Conservation (phyloP, 2,888 invertebrate species). For the Biston betularia region DNA sequence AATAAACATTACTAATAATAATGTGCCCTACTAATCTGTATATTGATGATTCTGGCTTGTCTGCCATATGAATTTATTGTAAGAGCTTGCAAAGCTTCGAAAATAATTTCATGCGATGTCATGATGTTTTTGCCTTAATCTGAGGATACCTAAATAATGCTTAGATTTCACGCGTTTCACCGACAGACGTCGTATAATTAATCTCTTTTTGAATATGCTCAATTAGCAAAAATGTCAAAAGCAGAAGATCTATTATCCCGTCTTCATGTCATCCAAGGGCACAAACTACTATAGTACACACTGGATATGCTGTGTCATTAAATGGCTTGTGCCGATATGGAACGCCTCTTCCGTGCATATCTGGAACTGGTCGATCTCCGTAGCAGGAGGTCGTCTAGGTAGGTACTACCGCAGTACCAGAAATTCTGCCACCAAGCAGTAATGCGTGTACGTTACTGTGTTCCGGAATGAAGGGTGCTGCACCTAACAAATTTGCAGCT, state of each 20-base stretch:
- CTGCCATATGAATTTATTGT: background rate
- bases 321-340: no score
- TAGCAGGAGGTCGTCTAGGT: no score
- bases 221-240: constrained; percentile 13
- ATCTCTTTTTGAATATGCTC: constrained; percentile 8
- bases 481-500: no score
- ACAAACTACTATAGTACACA: background rate
- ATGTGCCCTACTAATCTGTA: no score
- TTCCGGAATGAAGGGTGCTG: no score
- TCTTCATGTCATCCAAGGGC: background rate
- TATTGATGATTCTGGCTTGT: background rate
- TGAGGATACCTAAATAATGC: background rate
- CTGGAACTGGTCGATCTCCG: no score
- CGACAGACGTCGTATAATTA: constrained; percentile 4
- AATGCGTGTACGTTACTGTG: no score
- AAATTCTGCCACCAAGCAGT: no score
- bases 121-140: background rate
- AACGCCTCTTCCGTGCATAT: no score
- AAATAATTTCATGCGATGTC: background rate
- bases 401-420: no score
- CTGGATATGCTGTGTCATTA: background rate
- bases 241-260: background rate
- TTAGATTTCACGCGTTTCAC: constrained; percentile 7
- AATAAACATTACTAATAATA: no score
- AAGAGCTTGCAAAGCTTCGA: background rate